phyloP scores from a whole-genome alignment of 2,797 vertebrate genomes.

The Discoglossus pictus region DNA sequence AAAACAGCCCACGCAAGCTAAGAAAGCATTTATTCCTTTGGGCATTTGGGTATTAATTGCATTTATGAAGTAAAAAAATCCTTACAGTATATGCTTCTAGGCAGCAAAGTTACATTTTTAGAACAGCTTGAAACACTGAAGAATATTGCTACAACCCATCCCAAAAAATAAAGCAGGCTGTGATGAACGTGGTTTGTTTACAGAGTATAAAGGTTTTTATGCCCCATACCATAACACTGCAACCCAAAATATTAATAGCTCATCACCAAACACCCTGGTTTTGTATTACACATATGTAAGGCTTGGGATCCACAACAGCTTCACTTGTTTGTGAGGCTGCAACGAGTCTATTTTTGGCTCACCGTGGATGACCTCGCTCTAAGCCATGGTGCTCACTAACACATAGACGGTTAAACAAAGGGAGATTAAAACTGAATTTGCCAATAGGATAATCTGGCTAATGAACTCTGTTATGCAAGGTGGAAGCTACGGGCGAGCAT shows the following conservation, averaged over 20 bases:
- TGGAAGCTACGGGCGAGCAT: accelerated
- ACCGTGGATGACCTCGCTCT: conserved; percentile 31
- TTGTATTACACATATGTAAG: conserved; percentile 26
- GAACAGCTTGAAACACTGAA: not conserved
- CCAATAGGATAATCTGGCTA: conserved; percentile 16
- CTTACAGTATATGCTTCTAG: not conserved
- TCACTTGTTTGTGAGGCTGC: conserved; percentile 51
- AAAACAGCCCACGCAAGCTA: too few species aligned
- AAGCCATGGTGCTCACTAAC: conserved; percentile 27
- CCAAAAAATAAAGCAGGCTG: not conserved
- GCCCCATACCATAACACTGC: conserved; percentile 12
- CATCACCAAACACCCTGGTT: conserved; percentile 10
- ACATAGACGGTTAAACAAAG: conserved; percentile 30
- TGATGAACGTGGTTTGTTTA: conserved; percentile 17
- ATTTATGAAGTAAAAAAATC: too few species aligned
- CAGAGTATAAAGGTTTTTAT: conserved; percentile 33
- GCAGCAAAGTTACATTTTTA: not conserved
- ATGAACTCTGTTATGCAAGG: conserved; percentile 6
- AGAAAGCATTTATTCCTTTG: too few species aligned
- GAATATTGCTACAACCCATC: conserved; percentile 1
- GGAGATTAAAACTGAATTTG: conserved; percentile 17
- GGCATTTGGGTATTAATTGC: too few species aligned
- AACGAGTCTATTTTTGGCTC: conserved; percentile 44
- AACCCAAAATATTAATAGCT: conserved; percentile 40
- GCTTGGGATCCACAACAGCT: conserved; percentile 51